Percentiles rank a stretch among this genome's conserved stretches.
phyloP scores from a whole-genome alignment of 2,888 invertebrate genomes.

The Caenorhabditis doughertyi region DNA sequence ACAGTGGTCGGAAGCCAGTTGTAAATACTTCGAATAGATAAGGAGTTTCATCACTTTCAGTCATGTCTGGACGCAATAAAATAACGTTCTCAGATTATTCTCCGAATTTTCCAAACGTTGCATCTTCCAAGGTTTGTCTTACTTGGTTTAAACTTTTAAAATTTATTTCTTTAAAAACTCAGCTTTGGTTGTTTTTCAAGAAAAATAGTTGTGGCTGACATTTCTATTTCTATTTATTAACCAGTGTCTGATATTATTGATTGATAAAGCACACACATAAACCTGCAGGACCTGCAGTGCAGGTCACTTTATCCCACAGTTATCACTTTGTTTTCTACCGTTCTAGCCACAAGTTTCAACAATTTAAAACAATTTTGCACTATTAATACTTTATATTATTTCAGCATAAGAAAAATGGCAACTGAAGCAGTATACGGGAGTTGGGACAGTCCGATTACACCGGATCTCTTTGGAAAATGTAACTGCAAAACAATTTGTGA shows the following conservation, averaged over 20 bases:
- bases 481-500: constrained; percentile 76
- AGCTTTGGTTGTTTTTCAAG: background rate
- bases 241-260: too few relatives aligned
- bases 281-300: too few relatives aligned
- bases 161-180: background rate
- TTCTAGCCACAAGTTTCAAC: background rate
- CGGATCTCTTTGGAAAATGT: constrained; percentile 72
- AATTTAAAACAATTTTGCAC: background rate
- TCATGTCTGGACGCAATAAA: constrained; percentile 21
- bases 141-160: background rate
- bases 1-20: constrained; percentile 33
- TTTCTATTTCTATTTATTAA: too few relatives aligned
- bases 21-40: constrained; percentile 36
- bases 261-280: too few relatives aligned
- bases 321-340: too few relatives aligned
- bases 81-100: constrained; percentile 48
- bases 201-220: too few relatives aligned
- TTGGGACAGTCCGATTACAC: constrained; percentile 74
- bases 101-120: constrained; percentile 34
- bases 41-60: constrained; percentile 38
- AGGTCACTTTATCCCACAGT: too few relatives aligned
- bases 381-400: background rate
- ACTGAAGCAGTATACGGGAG: constrained; percentile 71
- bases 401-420: constrained; percentile 54
- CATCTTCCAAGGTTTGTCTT: constrained; percentile 10